These are phyloP conservation scores for Drosophila percnosoma DNA, from an alignment of 2,888 invertebrate genomes.

Conservation along the genomic window DNA sequence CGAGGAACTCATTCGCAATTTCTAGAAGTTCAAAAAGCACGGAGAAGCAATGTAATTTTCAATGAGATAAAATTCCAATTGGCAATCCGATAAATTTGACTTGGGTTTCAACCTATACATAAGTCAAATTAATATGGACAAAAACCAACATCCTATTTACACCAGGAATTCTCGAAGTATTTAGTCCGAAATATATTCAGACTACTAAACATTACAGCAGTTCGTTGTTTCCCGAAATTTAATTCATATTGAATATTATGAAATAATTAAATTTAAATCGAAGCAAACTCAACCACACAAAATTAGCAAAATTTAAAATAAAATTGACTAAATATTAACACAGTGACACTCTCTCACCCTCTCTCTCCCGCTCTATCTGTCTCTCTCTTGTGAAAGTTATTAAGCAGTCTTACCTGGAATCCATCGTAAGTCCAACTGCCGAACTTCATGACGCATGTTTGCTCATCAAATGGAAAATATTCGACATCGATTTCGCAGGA, in stretches of 20 bases:
- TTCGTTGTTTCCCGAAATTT: background rate
- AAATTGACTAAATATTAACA: background rate
- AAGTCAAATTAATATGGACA: background rate
- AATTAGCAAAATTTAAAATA: background rate
- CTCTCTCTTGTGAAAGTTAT: background rate
- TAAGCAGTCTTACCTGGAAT: conserved; percentile 88
- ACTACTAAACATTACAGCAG: background rate
- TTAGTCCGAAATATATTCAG: background rate
- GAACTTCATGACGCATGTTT: conserved; percentile 94
- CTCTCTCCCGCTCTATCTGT: background rate
- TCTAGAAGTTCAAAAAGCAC: conserved; percentile 63
- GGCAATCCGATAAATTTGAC: conserved; percentile 28
- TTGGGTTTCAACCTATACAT: conserved; percentile 6
- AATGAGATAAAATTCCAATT: conserved; percentile 5
- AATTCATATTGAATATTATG: background rate
- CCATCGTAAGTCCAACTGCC: conserved; percentile 94
- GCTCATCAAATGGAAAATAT: conserved; percentile 94
- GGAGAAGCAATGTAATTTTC: conserved; percentile 8
- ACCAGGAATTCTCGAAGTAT: too few species aligned
- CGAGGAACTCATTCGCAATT: conserved; percentile 35
- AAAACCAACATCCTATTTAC: background rate
- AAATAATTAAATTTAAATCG: background rate
- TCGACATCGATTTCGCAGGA: conserved; percentile 94
- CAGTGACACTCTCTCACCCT: background rate
- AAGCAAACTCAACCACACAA: too few species aligned